Evolutionary conservation across 2,888 invertebrate genomes (phyloP), one percentile per base, ranked within the genome.

Genomic region (Tetheella fluctuosa): DNA sequence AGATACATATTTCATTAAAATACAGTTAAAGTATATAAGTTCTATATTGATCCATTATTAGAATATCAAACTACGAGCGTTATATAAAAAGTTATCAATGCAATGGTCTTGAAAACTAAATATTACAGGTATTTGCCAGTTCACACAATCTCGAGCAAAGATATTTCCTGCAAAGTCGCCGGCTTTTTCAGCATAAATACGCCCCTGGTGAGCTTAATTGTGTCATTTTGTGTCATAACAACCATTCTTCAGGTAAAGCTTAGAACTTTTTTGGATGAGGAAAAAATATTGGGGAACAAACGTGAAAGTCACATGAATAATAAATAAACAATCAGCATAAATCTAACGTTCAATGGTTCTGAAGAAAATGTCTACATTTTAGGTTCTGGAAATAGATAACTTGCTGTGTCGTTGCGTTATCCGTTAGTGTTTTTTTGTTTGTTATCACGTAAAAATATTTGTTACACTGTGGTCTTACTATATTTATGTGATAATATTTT

Each of bases 201-300:
- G 39, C n/a, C 39, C 39, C n/a, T 39, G 39, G 39, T 39, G 39
- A 7, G 39, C n/a, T 39, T 39, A 39, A 39, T 15, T 39, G 39
- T 39, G 39, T n/a, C n/a, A 39, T 39, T 39, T 39, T 39, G 39
- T 39, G 39, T 39, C 39, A 39, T 39, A n/a, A 39, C 39, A 39
- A 39, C 39, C 39, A 39, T 39, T 39, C 39, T n/a, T 3, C n/a
- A 39, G 39, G 39, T 39, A 39, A 39, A 39, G n/a, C 39, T 39
- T 39, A n/a, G n/a, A 39, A 39, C 39, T 39, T 39, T 39, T 39
- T 39, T n/a, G 39, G 39, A n/a, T n/a, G 39, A n/a, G 39, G 39
- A 39, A 39, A 37, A 39, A 39, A 39, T 39, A n/a, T 39, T 3
- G 0, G 13, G 13, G 34, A 13, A 34, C 34, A 34, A 34, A 34